Conservation (phyloP, 2,797 vertebrate genomes). For the Oreochromis mossambicus region DNA sequence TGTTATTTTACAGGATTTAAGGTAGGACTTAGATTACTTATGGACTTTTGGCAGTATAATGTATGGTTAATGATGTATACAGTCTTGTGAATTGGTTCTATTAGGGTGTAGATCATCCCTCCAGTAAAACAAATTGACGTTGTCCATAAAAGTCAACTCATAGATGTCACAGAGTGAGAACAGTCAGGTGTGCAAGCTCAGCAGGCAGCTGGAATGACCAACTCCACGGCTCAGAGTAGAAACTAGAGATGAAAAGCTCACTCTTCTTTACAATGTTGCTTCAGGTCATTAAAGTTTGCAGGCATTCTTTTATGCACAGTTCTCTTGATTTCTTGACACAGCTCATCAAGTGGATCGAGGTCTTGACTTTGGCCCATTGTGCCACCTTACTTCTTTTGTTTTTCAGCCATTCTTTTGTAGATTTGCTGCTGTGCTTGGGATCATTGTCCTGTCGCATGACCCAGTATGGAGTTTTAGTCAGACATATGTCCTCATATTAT, state of each 20-base stretch:
- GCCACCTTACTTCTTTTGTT: neutral
- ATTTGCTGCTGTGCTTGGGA: neutral
- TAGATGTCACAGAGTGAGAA: neutral
- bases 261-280: neutral
- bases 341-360: neutral
- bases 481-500: neutral
- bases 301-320: neutral
- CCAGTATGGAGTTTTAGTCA: neutral
- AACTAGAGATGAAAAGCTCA: neutral
- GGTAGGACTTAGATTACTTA: neutral
- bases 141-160: neutral
- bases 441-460: neutral
- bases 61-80: neutral
- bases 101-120: neutral
- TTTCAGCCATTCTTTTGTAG: neutral
- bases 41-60: neutral
- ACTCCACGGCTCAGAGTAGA: neutral
- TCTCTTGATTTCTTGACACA: neutral
- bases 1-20: neutral
- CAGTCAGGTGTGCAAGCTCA: neutral
- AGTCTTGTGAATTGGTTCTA: neutral
- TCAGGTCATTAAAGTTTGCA: neutral
- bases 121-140: neutral
- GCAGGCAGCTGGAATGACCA: neutral
- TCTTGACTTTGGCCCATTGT: neutral